These are phyloP conservation scores for Clinocottus analis DNA, from an alignment of 2,113 vertebrate species.

Conservation along the genomic window DNA sequence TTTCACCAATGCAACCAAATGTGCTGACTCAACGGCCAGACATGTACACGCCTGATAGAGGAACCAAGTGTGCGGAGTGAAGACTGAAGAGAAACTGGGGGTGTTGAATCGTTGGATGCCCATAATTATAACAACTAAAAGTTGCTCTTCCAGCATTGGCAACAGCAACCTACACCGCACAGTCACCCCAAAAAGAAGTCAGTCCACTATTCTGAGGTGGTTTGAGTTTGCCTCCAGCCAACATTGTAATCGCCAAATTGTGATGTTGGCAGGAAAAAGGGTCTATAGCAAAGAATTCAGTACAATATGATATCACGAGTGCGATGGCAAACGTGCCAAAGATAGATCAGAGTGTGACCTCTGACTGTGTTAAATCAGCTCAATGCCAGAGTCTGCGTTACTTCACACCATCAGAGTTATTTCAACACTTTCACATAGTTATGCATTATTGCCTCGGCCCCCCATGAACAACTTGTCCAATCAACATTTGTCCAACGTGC, in stretches of 20 bases:
- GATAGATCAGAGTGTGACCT: not conserved
- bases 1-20: not conserved
- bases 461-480: not conserved
- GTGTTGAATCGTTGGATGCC: not conserved
- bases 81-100: not conserved
- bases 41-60: not conserved
- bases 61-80: not conserved
- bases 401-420: slow-evolving; percentile 6
- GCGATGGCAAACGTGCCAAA: not conserved
- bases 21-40: not conserved
- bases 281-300: not conserved
- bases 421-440: slow-evolving; percentile 2
- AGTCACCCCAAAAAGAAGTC: not conserved
- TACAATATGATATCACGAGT: not conserved
- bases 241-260: not conserved
- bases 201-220: not conserved
- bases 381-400: slow-evolving; percentile 3
- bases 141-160: not conserved
- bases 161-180: not conserved
- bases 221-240: not conserved
- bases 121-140: not conserved
- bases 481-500: slow-evolving; percentile 12
- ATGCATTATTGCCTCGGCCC: not conserved
- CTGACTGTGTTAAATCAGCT: not conserved
- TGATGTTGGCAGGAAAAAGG: not conserved